These are phyloP conservation scores for Numenius arquata DNA, from an alignment of 2,113 vertebrate species.

Conservation along the genomic window DNA sequence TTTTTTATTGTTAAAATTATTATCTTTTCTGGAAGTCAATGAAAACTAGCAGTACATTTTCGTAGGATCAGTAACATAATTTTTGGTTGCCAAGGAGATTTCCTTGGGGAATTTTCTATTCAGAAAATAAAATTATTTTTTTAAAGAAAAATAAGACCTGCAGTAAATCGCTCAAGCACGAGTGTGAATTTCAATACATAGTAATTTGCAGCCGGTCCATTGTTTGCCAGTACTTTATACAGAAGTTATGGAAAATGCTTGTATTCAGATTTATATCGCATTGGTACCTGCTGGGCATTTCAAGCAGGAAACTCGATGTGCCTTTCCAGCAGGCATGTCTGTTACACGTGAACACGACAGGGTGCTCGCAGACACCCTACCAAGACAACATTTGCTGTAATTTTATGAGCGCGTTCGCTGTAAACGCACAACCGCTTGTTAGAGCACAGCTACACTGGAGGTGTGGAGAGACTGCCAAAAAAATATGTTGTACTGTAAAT, in stretches of 20 bases:
- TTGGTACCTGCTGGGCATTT: neutral
- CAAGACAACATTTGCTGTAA: neutral
- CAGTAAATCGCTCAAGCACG: neutral
- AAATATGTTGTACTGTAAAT: neutral
- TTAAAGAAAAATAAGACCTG: neutral
- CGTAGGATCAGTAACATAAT: neutral
- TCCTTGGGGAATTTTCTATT: neutral
- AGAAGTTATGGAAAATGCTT: neutral
- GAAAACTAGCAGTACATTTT: neutral
- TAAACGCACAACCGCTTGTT: rapidly evolving
- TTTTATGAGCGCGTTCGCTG: rapidly evolving
- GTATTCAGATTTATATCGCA: neutral
- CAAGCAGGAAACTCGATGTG: neutral
- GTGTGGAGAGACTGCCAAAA: neutral
- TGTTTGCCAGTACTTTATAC: neutral
- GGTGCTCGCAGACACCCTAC: neutral
- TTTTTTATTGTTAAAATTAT: neutral
- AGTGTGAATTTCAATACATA: neutral
- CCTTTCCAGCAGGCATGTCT: neutral
- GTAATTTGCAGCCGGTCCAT: neutral
- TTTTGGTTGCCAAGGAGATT: conserved; percentile 11
- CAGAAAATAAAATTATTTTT: neutral
- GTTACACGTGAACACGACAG: rapidly evolving
- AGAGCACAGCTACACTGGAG: neutral
- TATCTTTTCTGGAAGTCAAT: neutral